Conservation (phyloP, 37 sponge, comb jelly and placozoan genomes). For the Diacarnus erythraeanus region DNA sequence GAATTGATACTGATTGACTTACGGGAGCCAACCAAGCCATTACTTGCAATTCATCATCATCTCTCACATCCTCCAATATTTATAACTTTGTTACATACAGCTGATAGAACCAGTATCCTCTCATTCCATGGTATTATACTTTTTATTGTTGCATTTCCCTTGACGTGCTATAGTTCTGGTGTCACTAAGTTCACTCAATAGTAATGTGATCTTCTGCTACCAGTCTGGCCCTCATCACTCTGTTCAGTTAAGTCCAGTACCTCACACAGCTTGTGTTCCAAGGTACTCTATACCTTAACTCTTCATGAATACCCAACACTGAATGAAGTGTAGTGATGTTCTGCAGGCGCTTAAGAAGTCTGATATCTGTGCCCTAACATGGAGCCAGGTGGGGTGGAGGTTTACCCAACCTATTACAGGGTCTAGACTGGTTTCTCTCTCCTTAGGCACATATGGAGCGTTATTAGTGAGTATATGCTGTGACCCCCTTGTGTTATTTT, state of each 20-base stretch:
- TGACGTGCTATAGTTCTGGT: neutral
- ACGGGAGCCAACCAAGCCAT: constrained; percentile 27
- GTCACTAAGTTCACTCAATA: neutral
- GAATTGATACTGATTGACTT: constrained; percentile 35
- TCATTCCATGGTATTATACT: neutral
- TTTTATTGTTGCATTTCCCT: neutral
- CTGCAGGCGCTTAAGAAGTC: neutral
- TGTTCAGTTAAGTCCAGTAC: neutral
- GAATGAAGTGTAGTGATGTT: neutral
- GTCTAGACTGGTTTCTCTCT: neutral
- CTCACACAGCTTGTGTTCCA: neutral
- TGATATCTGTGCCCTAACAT: neutral
- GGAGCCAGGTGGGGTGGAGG: neutral
- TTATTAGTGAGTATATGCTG: constrained; percentile 8
- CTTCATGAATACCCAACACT: neutral
- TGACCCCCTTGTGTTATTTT: neutral
- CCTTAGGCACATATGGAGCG: neutral
- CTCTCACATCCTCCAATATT: neutral
- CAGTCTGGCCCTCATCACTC: neutral
- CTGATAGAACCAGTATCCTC: constrained; percentile 5
- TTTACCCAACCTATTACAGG: neutral
- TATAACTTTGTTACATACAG: neutral
- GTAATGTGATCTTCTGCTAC: neutral
- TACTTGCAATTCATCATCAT: constrained; percentile 18
- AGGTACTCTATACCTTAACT: neutral